Conservation (phyloP, 92 coral and sea anemone genomes). For the Virgularia gustaviana region DNA sequence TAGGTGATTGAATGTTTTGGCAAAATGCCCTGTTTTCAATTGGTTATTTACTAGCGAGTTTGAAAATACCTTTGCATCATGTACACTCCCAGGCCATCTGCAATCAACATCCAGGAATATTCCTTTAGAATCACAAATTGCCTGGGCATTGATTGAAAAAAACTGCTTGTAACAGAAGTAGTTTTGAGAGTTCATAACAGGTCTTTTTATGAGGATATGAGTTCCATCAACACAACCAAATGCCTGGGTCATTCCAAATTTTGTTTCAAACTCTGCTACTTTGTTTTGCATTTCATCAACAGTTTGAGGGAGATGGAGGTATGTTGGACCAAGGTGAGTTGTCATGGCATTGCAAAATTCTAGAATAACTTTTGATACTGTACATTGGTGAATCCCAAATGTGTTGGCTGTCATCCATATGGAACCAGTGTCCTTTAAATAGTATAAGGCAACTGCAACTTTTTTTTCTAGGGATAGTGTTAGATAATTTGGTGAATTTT, state of each 20-base stretch:
- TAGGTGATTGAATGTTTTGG: conserved; percentile 29
- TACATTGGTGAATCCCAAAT: conserved; percentile 52
- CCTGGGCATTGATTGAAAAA: conserved; percentile 28
- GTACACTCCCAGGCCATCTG: conserved; percentile 49
- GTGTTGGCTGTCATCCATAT: conserved; percentile 60
- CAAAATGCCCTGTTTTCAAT: conserved; percentile 15
- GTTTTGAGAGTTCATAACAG: conserved; percentile 53
- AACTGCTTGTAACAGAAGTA: conserved; percentile 52
- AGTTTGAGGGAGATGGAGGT: conserved; percentile 47
- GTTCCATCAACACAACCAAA: conserved; percentile 60
- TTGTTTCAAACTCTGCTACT: too few species aligned
- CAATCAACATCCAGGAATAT: conserved; percentile 44
- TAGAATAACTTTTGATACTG: conserved; percentile 47
- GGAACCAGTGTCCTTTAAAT: conserved; percentile 57
- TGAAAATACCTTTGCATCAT: conserved; percentile 46
- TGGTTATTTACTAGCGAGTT: conserved; percentile 39
- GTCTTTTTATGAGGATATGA: conserved; percentile 44
- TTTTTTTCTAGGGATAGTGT: conserved; percentile 8
- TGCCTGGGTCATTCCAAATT: conserved; percentile 56
- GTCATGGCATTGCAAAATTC: conserved; percentile 54
- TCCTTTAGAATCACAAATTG: conserved; percentile 39
- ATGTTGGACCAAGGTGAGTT: conserved; percentile 42
- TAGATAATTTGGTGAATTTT: conserved; percentile 5
- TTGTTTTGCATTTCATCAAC: conserved; percentile 39
- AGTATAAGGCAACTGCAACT: conserved; percentile 47